A percentile compares a stretch with the other conserved stretches of the same genome.
phyloP scores from a whole-genome alignment of 2,113 vertebrate species.

The Scophthalmus maximus region DNA sequence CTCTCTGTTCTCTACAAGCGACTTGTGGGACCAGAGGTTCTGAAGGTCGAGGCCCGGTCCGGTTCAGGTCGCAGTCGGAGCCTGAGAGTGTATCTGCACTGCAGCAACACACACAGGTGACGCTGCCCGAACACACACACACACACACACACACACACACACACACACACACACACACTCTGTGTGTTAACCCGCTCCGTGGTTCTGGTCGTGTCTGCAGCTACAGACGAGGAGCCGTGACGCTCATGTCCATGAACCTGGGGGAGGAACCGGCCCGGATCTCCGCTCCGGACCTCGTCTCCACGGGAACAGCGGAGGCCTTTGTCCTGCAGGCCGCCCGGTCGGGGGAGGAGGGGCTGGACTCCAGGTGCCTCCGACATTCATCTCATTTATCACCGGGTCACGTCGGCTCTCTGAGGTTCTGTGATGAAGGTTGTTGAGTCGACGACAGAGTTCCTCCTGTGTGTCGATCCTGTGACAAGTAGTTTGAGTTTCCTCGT shows the following conservation, averaged over 20 bases:
- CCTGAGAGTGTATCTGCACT: conserved; percentile 92
- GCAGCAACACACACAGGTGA: conserved; percentile 87
- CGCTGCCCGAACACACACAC: conserved; percentile 47
- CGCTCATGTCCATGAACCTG: conserved; percentile 90
- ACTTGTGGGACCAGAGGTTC: conserved; percentile 89
- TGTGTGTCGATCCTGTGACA: too few relatives aligned
- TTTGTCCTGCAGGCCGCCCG: conserved; percentile 86
- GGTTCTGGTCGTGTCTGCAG: conserved; percentile 60
- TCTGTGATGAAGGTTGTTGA: too few relatives aligned
- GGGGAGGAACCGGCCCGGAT: conserved; percentile 75
- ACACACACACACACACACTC: too few relatives aligned
- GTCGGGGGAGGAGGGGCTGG: conserved; percentile 80
- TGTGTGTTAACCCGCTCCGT: too few relatives aligned
- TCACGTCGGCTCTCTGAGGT: too few relatives aligned
- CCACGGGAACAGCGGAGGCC: conserved; percentile 83
- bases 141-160: too few relatives aligned
- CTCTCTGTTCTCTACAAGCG: conserved; percentile 93
- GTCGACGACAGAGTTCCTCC: too few relatives aligned
- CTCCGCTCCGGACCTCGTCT: conserved; percentile 73
- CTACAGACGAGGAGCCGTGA: conserved; percentile 87
- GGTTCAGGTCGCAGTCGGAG: conserved; percentile 26
- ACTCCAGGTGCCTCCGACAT: conserved; percentile 85
- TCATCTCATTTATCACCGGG: conserved; percentile 18
- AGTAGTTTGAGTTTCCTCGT: too few relatives aligned
- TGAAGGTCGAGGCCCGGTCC: conserved; percentile 66